phyloP scores from a whole-genome alignment of 2,113 vertebrate species.

The Cyprinodon tularosa region DNA sequence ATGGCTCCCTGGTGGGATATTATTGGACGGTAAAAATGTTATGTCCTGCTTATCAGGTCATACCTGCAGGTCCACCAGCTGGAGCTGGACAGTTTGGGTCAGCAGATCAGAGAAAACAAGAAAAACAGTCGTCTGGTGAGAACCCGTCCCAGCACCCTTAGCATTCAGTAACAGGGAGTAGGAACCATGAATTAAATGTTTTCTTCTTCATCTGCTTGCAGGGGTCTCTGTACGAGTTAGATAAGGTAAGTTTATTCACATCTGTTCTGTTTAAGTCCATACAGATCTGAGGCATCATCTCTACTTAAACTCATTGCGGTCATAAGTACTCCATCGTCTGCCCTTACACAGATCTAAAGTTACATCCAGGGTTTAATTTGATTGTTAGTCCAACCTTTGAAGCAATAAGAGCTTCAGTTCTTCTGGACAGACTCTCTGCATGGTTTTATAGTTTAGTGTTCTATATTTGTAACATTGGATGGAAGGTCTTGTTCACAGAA shows the following conservation, averaged over 20 bases:
- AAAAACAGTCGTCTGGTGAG: constrained; percentile 77
- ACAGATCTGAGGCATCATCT: neutral
- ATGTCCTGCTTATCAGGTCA: constrained; percentile 55
- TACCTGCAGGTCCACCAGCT: constrained; percentile 80
- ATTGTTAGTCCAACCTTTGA: too few relatives aligned
- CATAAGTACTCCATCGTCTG: too few relatives aligned
- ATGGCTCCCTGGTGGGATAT: constrained; percentile 23
- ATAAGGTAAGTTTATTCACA: constrained; percentile 71
- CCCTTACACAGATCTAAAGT: too few relatives aligned
- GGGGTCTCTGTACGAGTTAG: constrained; percentile 77
- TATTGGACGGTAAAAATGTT: neutral
- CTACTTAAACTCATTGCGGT: neutral
- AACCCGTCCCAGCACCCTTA: constrained; percentile 12
- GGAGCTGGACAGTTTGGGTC: constrained; percentile 76
- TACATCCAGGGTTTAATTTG: too few relatives aligned
- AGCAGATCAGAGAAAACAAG: constrained; percentile 78
- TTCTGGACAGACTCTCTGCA: too few relatives aligned
- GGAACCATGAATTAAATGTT: constrained; percentile 29
- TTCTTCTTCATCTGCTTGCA: constrained; percentile 33
- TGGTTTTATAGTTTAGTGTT: too few relatives aligned
- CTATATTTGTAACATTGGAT: too few relatives aligned
- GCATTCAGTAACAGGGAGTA: constrained; percentile 11
- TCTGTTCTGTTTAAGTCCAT: neutral
- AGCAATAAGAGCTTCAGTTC: too few relatives aligned
- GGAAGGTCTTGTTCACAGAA: too few relatives aligned